Conservation (phyloP, 2,797 vertebrate genomes). For the Tolypeutes matacus region DNA sequence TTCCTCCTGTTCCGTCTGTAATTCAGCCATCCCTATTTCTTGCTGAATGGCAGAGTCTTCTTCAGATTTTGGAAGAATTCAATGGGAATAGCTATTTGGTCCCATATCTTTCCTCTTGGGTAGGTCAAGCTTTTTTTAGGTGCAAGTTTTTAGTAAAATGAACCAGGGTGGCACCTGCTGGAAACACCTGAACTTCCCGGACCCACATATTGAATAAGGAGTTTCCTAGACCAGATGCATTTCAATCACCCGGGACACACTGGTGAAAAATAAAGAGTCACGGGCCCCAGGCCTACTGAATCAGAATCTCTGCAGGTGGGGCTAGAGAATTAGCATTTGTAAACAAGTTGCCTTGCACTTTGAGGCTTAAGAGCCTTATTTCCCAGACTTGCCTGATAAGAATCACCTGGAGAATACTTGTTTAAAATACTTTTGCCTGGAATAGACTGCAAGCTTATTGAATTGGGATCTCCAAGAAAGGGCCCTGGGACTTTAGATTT, state of each 20-base stretch:
- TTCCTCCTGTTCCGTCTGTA: neutral
- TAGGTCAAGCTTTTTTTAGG: neutral
- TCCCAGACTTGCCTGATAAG: neutral
- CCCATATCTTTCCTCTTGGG: neutral
- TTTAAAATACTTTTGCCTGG: neutral
- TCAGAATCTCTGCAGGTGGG: neutral
- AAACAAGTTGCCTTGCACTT: neutral
- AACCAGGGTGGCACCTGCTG: constrained; percentile 57
- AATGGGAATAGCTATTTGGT: neutral
- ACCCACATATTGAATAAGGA: neutral
- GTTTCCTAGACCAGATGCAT: neutral
- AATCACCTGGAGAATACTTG: neutral
- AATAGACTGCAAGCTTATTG: neutral
- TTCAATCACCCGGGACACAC: neutral
- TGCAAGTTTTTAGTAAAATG: neutral
- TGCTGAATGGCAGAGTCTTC: neutral
- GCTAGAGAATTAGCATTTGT: neutral
- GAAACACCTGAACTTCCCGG: neutral
- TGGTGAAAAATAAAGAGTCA: neutral
- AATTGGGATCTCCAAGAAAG: neutral
- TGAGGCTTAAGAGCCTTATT: neutral
- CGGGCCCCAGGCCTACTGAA: neutral
- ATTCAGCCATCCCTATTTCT: neutral
- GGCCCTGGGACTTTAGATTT: neutral
- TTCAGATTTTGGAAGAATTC: neutral